Percentiles rank a stretch among this genome's conserved stretches.
Evolutionary conservation across 2,888 invertebrate species (phyloP).

Genomic region (Drosophila flavopinicola): DNA sequence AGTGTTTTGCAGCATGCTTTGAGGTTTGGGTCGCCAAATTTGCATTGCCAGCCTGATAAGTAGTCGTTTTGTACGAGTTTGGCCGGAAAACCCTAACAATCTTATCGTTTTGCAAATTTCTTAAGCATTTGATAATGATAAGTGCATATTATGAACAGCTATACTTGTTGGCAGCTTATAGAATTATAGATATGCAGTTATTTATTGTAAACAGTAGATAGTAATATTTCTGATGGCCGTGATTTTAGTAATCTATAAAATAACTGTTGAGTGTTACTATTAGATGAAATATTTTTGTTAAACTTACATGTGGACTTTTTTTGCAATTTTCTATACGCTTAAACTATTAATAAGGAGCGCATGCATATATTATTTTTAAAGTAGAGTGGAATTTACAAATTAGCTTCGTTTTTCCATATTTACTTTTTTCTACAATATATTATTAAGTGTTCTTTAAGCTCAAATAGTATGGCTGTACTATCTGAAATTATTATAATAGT

Average conservation of each 20-base stretch:
- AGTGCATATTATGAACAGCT: background rate
- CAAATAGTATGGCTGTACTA: no score
- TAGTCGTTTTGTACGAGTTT: constrained; percentile 16
- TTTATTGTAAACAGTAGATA: background rate
- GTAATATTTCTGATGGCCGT: background rate
- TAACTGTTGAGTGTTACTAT: background rate
- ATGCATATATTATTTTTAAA: no score
- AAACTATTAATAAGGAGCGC: no score
- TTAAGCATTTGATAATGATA: constrained; percentile 10
- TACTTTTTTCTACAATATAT: no score
- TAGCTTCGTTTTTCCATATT: no score
- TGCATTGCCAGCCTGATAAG: constrained; percentile 42
- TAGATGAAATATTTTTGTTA: background rate
- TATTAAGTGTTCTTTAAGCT: no score
- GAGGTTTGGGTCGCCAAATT: constrained; percentile 49
- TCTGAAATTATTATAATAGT: no score
- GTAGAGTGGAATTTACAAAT: no score
- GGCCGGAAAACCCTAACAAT: constrained; percentile 10
- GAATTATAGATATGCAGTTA: background rate
- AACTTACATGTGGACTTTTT: no score
- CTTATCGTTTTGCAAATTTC: constrained; percentile 23
- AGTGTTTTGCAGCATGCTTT: constrained; percentile 54
- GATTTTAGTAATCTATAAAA: background rate
- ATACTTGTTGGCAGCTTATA: background rate
- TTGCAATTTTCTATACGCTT: no score